Percentiles rank a stretch among this genome's conserved stretches.
These are phyloP conservation scores for Drosophila jambulina DNA, from an alignment of 1,140 invertebrate species.

Conservation along the genomic window DNA sequence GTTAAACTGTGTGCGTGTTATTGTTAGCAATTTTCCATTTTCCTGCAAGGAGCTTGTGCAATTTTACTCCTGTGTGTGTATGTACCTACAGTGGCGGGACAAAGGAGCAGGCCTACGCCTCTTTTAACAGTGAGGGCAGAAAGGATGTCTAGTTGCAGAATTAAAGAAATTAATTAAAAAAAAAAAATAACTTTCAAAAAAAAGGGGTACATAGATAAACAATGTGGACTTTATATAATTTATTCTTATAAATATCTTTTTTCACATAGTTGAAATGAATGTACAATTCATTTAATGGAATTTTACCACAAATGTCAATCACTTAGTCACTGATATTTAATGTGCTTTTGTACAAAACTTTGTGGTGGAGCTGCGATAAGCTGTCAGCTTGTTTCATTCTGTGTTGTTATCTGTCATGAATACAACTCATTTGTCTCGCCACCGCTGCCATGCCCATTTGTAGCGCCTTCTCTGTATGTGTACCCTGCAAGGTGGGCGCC, in stretches of 20 bases:
- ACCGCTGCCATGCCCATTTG: conserved; percentile 9
- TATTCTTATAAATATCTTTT: too few relatives aligned
- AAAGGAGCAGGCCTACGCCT: conserved; percentile 8
- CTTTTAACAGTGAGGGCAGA: background rate
- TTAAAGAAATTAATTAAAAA: background rate
- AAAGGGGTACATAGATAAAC: background rate
- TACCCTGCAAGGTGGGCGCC: conserved; percentile 37
- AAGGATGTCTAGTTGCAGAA: background rate
- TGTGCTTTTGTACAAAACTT: conserved; percentile 12
- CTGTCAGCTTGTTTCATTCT: conserved; percentile 8
- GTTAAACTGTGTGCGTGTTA: background rate
- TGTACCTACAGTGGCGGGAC: conserved; percentile 23
- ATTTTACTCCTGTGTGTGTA: conserved; percentile 31
- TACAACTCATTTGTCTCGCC: conserved; percentile 13
- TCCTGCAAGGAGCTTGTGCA: conserved; percentile 16
- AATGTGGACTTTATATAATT: background rate
- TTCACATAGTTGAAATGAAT: too few relatives aligned
- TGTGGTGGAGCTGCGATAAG: conserved; percentile 22
- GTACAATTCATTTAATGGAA: background rate
- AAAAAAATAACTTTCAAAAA: background rate
- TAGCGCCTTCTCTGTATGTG: conserved; percentile 35
- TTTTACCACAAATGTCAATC: background rate
- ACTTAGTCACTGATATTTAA: background rate
- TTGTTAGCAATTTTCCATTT: conserved; percentile 22
- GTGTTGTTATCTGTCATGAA: conserved; percentile 27